Base-by-base conservation (phyloP, 2,113 vertebrate genomes). In the Dicentrarchus labrax region DNA sequence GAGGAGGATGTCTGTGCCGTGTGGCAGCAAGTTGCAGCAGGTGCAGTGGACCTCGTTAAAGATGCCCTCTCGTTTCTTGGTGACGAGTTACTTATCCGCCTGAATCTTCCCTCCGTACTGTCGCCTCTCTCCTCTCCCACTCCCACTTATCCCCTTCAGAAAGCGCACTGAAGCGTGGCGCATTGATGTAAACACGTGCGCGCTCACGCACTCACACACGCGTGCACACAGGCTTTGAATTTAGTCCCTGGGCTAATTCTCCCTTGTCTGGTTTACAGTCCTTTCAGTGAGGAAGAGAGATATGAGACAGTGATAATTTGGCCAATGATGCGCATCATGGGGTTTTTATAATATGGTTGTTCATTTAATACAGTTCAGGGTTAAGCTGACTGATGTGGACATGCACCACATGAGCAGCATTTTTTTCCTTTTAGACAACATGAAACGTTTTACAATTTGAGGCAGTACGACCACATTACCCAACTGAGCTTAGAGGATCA, bases 121-220 rank as follows among this genome's bases (percentile, higher is more conserved):
- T 54, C 61, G 80, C 12, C 77, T 72, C 79, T 86, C 73, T 85
- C 36, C 79, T 85, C 84, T 85, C 85, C 71, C 85, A 76, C 89
- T 91, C 87, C 85, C 92, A 91, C 92, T 92, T 93, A 93, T 94
- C 84, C 69, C n/a, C 78, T 78, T 86, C 89, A 66, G 69, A 60
- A 71, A 81, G 89, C 84, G 69, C 91, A 87, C 83, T 91, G 92
- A 36, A 89, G 93, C 91, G 89, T 92, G 83, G 91, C 85, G 84
- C 84, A 78, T 76, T 80, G 76, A 76, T 86, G 70, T 65, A 68
- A 88, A 83, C 89, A 54, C 87, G 78, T 81, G 87, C 91, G 84
- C 90, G 82, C 51, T 53, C 87, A 71, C 76, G 30, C 61, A 41
- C 56, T 21, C 12, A n/a, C 60, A 9, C 53, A 10, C 62, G 16